Conservation (phyloP, 2,797 vertebrate species). For the Semotilus atromaculatus region DNA sequence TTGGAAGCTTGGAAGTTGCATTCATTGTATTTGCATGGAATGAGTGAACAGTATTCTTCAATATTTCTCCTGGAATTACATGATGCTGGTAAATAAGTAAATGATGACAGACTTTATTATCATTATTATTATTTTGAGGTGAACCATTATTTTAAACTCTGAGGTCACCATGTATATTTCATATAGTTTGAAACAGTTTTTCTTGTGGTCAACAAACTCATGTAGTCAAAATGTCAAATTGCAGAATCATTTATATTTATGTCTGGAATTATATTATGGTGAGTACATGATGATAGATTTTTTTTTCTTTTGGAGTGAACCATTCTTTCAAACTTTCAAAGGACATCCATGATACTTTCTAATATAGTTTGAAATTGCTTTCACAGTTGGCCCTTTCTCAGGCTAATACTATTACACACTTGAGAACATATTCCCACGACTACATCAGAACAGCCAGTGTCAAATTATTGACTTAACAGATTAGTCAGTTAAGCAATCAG, state of each 20-base stretch:
- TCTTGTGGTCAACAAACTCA: background rate
- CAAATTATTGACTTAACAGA: slow-evolving; percentile 12
- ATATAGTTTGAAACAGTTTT: background rate
- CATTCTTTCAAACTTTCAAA: background rate
- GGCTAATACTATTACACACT: slow-evolving; percentile 1
- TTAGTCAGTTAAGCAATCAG: slow-evolving; percentile 31
- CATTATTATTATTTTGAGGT: background rate
- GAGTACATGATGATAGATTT: background rate
- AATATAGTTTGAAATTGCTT: background rate
- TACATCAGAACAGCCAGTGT: background rate
- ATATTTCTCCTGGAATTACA: background rate
- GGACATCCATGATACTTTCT: background rate
- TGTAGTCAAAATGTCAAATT: background rate
- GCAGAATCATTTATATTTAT: background rate
- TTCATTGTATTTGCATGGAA: background rate
- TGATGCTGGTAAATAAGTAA: background rate
- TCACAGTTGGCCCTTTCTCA: background rate
- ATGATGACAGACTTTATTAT: background rate
- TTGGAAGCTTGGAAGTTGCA: background rate
- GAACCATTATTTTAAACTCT: background rate
- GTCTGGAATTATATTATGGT: background rate
- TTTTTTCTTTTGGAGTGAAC: background rate
- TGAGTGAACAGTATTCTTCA: background rate
- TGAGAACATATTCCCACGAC: slow-evolving; percentile 15
- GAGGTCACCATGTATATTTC: background rate